Conservation (phyloP, 2,797 vertebrate species). For the Balearica regulorum region DNA sequence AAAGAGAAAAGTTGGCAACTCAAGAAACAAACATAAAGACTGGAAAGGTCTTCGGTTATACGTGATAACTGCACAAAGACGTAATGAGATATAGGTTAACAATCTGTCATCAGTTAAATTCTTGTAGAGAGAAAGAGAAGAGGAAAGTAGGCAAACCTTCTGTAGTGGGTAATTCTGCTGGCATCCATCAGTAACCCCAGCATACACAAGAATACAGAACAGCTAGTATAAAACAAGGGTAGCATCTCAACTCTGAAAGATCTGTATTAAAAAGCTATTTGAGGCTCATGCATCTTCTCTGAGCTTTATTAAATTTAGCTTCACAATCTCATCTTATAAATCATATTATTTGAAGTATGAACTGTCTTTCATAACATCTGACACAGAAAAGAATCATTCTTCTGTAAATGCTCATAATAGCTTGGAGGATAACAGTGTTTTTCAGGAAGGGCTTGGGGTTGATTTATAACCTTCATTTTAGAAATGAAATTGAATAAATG, state of each 20-base stretch:
- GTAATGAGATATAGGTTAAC: neutral
- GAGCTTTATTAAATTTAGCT: constrained; percentile 44
- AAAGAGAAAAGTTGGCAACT: neutral
- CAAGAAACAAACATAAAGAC: neutral
- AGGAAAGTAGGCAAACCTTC: neutral
- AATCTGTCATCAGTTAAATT: neutral
- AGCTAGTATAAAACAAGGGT: neutral
- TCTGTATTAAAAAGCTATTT: constrained; percentile 15
- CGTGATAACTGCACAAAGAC: neutral
- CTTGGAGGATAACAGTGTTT: neutral
- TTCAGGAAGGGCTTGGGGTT: neutral
- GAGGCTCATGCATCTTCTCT: constrained; percentile 4
- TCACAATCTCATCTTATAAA: constrained; percentile 15
- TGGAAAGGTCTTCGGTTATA: neutral
- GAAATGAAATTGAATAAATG: constrained; percentile 38
- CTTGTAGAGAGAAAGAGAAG: neutral
- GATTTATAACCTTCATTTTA: constrained; percentile 51
- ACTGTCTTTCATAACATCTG: constrained; percentile 47
- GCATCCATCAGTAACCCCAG: neutral
- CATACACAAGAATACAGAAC: neutral
- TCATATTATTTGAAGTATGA: constrained; percentile 36
- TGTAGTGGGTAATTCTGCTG: neutral
- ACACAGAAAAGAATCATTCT: constrained; percentile 26
- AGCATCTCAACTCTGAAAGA: neutral
- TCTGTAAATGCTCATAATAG: constrained; percentile 10